These are phyloP conservation scores for Rhodeus uyekii DNA, from an alignment of 2,797 vertebrate species.

Conservation along the genomic window DNA sequence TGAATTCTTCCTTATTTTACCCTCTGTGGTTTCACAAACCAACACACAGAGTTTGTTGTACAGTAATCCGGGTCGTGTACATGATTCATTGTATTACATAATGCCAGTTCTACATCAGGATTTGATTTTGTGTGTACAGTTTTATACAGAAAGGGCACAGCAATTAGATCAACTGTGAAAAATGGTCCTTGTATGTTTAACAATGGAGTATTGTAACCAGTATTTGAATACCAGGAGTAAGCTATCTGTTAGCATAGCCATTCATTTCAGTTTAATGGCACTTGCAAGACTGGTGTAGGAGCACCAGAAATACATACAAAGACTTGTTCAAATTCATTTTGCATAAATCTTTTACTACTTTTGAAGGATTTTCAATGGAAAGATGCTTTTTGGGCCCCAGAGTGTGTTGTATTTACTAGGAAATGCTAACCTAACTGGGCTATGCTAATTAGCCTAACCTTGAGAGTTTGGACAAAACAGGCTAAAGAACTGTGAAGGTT, in stretches of 20 bases:
- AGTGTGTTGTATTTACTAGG: not conserved
- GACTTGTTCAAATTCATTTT: not conserved
- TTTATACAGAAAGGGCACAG: not conserved
- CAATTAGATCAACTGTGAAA: not conserved
- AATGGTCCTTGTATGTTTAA: not conserved
- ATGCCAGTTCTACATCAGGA: not conserved
- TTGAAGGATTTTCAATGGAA: not conserved
- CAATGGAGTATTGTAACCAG: not conserved
- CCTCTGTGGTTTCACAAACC: not conserved
- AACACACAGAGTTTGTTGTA: constrained; percentile 7
- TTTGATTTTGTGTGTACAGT: not conserved
- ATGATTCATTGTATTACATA: constrained; percentile 19
- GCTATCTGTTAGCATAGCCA: not conserved
- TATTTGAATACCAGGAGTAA: not conserved
- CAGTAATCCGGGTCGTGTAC: not conserved
- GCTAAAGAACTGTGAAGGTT: not conserved
- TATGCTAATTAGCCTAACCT: not conserved
- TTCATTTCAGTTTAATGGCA: not conserved
- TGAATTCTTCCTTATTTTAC: constrained; percentile 8
- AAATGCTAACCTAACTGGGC: not conserved
- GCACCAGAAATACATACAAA: not conserved
- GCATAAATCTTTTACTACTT: not conserved
- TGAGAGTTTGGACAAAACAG: not conserved
- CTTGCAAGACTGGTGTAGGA: not conserved
- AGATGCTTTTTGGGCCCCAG: not conserved